Percentiles rank a stretch among this genome's conserved stretches.
Evolutionary conservation across 2,797 vertebrate genomes (phyloP).

Genomic region (Gobio occitaniae): DNA sequence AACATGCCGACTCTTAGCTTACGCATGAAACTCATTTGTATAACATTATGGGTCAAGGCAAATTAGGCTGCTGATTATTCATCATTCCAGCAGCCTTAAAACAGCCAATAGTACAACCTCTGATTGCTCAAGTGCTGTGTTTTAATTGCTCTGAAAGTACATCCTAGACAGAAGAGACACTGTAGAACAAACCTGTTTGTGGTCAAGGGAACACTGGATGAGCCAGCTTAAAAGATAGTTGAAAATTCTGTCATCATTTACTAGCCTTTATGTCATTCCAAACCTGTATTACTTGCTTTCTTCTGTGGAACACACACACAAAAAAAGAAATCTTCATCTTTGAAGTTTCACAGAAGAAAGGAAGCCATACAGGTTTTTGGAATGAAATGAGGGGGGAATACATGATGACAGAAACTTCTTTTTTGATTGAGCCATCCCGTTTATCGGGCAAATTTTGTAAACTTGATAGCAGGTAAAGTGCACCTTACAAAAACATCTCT

Average conservation of each 20-base stretch:
- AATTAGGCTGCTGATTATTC: constrained; percentile 69
- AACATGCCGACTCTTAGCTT: constrained; percentile 30
- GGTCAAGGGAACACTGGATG: constrained; percentile 62
- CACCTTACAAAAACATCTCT: not conserved
- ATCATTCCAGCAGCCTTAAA: constrained; percentile 65
- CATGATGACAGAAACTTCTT: not conserved
- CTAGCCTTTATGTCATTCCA: not conserved
- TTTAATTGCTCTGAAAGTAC: constrained; percentile 65
- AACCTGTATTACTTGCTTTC: too few species aligned
- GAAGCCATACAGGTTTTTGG: not conserved
- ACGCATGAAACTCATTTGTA: constrained; percentile 28
- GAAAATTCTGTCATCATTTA: not conserved
- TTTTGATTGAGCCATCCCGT: not conserved
- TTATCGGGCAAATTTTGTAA: not conserved
- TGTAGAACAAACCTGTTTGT: constrained; percentile 66
- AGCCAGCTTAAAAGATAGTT: constrained; percentile 45
- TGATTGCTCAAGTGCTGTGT: constrained; percentile 69
- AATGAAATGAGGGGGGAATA: not conserved
- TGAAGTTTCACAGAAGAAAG: not conserved
- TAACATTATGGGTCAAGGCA: constrained; percentile 56
- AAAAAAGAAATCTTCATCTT: not conserved
- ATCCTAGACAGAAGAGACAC: constrained; percentile 71
- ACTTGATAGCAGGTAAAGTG: not conserved
- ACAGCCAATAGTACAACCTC: constrained; percentile 57
- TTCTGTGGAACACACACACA: not conserved